Evolutionary conservation across 2,888 invertebrate genomes (phyloP).

Genomic region (Erebia aethiops): DNA sequence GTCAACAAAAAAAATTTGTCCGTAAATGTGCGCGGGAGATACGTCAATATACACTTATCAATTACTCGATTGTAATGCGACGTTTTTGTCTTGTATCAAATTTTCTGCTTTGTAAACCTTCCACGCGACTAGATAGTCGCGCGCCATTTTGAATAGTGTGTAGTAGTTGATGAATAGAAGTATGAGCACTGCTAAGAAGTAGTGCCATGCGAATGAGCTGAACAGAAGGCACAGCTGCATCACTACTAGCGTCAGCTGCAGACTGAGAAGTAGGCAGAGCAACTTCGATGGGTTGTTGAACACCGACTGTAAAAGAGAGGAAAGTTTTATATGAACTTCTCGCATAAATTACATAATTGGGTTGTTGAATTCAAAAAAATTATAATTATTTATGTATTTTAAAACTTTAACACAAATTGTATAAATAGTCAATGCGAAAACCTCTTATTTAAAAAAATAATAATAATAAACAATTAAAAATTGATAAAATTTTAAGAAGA

Average conservation of each 20-base stretch:
- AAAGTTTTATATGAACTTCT: not conserved
- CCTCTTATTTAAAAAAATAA: too few relatives aligned
- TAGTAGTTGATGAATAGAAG: slow-evolving; percentile 95
- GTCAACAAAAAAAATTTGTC: not conserved
- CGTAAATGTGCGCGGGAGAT: slow-evolving; percentile 22
- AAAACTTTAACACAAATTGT: too few relatives aligned
- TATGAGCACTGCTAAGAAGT: slow-evolving; percentile 92
- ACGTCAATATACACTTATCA: not conserved
- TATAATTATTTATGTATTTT: too few relatives aligned
- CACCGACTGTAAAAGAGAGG: slow-evolving; percentile 84
- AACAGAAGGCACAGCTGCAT: slow-evolving; percentile 91
- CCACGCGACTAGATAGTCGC: slow-evolving; percentile 93
- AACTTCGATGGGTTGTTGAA: slow-evolving; percentile 93
- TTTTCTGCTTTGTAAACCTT: slow-evolving; percentile 90
- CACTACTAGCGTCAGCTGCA: slow-evolving; percentile 87
- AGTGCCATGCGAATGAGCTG: slow-evolving; percentile 94
- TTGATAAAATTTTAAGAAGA: too few relatives aligned
- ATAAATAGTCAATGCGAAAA: too few relatives aligned
- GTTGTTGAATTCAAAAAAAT: too few relatives aligned
- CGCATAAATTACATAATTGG: too few relatives aligned
- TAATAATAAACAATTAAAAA: too few relatives aligned
- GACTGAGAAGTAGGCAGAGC: slow-evolving; percentile 87
- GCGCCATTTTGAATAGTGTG: slow-evolving; percentile 93
- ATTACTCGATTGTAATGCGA: not conserved
- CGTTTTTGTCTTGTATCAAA: slow-evolving; percentile 85